phyloP scores from a whole-genome alignment of 1,140 invertebrate genomes.

The Meloidogyne hapla region DNA sequence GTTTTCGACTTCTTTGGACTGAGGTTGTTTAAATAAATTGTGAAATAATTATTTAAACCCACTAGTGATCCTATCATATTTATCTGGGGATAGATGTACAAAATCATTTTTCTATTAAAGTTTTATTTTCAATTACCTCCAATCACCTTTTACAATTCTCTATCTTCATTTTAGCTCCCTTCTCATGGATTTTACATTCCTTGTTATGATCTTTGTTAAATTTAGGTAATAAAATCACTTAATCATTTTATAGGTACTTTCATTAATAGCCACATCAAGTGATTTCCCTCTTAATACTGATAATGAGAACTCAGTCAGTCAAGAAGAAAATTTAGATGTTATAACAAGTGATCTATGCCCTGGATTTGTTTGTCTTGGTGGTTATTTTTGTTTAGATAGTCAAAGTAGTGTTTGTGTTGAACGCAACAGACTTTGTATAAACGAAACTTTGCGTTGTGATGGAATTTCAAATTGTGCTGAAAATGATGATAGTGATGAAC shows the following conservation, averaged over 20 bases:
- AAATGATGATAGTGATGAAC: conserved; percentile 54
- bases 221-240: too few relatives aligned
- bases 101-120: too few relatives aligned
- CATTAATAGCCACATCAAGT: conserved; percentile 23
- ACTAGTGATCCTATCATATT: too few relatives aligned
- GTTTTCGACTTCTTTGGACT: conserved; percentile 49
- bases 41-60: too few relatives aligned
- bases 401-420: conserved; percentile 50
- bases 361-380: conserved; percentile 44
- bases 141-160: too few relatives aligned
- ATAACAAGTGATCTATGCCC: conserved; percentile 26
- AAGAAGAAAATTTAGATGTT: background rate
- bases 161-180: too few relatives aligned
- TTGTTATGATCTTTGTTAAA: background rate
- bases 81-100: too few relatives aligned
- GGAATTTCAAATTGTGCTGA: conserved; percentile 50
- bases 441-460: conserved; percentile 44
- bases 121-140: too few relatives aligned
- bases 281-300: background rate
- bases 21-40: conserved; percentile 45
- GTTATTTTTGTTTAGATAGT: conserved; percentile 51
- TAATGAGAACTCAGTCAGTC: background rate
- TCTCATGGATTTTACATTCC: too few relatives aligned
- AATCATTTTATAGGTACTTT: conserved; percentile 16
- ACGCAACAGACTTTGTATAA: conserved; percentile 48